Evolutionary conservation across 2,888 invertebrate species (phyloP), one percentile per base, ranked within the genome.

Genomic region (Deilephila elpenor): DNA sequence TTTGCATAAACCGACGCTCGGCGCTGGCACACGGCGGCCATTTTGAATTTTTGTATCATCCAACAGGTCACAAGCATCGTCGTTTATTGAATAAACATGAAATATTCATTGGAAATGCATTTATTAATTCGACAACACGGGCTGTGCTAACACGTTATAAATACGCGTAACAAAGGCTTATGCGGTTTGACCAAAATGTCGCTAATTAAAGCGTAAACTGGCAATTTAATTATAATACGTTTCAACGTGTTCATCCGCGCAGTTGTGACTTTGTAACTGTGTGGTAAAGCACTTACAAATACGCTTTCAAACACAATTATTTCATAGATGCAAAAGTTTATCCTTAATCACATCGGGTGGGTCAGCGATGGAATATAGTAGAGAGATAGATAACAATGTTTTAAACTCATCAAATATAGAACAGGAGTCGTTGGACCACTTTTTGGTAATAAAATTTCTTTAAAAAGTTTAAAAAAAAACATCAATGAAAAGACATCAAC

Each of bases 1-100:
- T 87, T 88, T 85, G 82, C 83, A 84, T 84, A 84, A 89, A 91
- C 91, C 89, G 89, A 44, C 11, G 44, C 14, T 44, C 44, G 44
- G 91, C 91, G 80, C 78, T 75, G 81, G 76, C 71, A 75, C 59
- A 59, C 44, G 67, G 73, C 78, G 71, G 79, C 82, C 85, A 84
- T 86, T 75, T 86, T 84, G 80, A 71, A 78, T 85, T 82, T 84
- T 70, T 56, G 71, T 73, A 64, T 6, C 67, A 59, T 59, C 56
- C n/a, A 25, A 59, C 37, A 67, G 67, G 51, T 51, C 67, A 51
- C 20, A 67, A 25, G 25, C 25, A 7, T 67, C 67, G 67, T 51
- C 14, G 51, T 44, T 64, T 67, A 67, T 67, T 67, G 51, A 67
- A 67, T 67, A 67, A 67, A 51, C 25, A 64, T 64, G 53, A 53